phyloP scores from a whole-genome alignment of 2,113 vertebrate species.

The Amblyornis subalaris region DNA sequence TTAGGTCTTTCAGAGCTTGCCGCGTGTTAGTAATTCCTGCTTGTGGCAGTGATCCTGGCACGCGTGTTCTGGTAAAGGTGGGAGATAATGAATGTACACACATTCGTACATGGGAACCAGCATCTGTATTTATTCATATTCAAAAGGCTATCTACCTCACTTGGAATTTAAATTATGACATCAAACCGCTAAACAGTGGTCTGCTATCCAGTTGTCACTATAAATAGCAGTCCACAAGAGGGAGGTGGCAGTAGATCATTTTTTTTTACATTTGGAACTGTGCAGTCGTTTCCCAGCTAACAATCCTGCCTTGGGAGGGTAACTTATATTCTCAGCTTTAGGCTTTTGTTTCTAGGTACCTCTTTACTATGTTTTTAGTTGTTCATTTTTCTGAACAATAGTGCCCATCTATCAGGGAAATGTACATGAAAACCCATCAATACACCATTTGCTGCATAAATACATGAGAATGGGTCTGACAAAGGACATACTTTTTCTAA shows the following conservation, averaged over 20 bases:
- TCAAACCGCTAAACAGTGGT: neutral
- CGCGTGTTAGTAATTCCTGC: neutral
- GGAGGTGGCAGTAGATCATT: neutral
- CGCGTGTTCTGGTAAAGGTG: neutral
- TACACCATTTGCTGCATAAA: neutral
- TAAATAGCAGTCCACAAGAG: slow-evolving; percentile 12
- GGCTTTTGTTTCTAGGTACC: neutral
- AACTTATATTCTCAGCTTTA: neutral
- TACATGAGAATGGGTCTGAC: neutral
- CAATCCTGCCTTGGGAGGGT: neutral
- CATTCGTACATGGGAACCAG: neutral
- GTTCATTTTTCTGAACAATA: neutral
- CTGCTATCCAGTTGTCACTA: neutral
- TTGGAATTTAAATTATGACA: neutral
- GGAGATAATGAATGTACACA: neutral
- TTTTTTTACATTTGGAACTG: neutral
- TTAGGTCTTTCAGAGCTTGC: neutral
- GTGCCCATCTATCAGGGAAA: neutral
- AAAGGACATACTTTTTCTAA: neutral
- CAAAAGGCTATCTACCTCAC: neutral
- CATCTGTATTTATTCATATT: neutral
- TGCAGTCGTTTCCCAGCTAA: neutral
- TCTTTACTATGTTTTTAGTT: neutral
- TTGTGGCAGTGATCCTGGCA: neutral
- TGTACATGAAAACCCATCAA: neutral